phyloP scores from a whole-genome alignment of 2,888 invertebrate genomes.

The Palloptera scutellata region DNA sequence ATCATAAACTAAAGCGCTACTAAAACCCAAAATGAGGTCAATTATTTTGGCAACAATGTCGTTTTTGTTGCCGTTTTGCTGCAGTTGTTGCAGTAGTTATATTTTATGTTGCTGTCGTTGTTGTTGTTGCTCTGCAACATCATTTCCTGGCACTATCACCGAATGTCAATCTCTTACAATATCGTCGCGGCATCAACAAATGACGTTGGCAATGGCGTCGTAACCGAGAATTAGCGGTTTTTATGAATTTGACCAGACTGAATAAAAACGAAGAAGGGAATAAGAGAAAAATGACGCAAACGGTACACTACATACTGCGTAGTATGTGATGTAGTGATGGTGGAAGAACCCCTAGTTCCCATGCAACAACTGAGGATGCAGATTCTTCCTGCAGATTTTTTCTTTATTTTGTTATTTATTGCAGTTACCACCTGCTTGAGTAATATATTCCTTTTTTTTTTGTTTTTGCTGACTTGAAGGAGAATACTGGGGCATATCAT shows the following conservation, averaged over 20 bases:
- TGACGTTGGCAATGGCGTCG: constrained; percentile 21
- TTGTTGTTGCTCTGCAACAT: constrained; percentile 20
- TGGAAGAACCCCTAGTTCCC: no score
- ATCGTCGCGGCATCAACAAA: constrained; percentile 38
- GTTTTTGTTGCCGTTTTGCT: background rate
- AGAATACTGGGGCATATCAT: no score
- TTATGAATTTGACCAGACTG: background rate
- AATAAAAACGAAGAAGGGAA: background rate
- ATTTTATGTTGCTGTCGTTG: constrained; percentile 7
- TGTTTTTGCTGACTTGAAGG: no score
- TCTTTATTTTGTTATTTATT: no score
- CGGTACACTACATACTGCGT: no score
- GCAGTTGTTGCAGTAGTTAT: constrained; percentile 5
- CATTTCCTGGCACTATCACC: constrained; percentile 49
- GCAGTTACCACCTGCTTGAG: no score
- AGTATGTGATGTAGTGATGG: no score
- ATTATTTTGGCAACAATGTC: constrained; percentile 35
- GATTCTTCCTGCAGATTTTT: no score
- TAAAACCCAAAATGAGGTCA: constrained; percentile 34
- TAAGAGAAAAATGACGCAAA: background rate
- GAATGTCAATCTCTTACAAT: constrained; percentile 52
- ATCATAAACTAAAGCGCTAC: constrained; percentile 31
- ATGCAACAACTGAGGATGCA: no score
- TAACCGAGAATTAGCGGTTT: constrained; percentile 15
- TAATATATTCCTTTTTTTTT: no score